Conservation (phyloP, 2,797 vertebrate species). For the Sardinella longiceps region DNA sequence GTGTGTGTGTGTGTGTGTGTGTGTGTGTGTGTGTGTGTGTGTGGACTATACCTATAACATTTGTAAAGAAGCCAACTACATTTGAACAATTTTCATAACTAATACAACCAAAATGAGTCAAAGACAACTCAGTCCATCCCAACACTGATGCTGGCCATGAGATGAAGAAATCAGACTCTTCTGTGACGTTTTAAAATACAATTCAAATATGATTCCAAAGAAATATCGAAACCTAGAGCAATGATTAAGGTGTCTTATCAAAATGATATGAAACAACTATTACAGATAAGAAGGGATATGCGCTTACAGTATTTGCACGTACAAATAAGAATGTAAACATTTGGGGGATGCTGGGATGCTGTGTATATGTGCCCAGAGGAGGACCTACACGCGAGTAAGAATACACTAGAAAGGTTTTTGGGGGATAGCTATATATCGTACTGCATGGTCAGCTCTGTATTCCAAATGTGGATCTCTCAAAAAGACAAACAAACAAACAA, state of each 20-base stretch:
- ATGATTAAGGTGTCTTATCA: neutral
- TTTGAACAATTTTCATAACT: neutral
- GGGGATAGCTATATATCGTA: slow-evolving; percentile 19
- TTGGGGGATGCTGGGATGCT: neutral
- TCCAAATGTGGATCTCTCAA: neutral
- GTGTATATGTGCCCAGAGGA: neutral
- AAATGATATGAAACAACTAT: neutral
- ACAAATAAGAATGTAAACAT: neutral
- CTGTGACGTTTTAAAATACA: neutral
- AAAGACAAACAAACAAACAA: too few relatives aligned
- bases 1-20: too few relatives aligned
- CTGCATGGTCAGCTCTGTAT: neutral
- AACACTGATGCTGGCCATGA: neutral
- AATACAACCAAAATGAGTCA: neutral
- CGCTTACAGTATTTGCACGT: neutral
- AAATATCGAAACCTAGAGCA: neutral
- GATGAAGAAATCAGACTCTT: neutral
- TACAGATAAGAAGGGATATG: neutral
- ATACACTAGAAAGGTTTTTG: neutral
- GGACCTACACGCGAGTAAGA: neutral
- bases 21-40: too few relatives aligned
- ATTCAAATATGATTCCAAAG: neutral
- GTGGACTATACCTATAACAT: neutral
- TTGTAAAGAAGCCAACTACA: neutral
- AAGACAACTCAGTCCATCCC: neutral